Conservation (phyloP, 1,140 invertebrate species). For the Drosophila tropicalis region DNA sequence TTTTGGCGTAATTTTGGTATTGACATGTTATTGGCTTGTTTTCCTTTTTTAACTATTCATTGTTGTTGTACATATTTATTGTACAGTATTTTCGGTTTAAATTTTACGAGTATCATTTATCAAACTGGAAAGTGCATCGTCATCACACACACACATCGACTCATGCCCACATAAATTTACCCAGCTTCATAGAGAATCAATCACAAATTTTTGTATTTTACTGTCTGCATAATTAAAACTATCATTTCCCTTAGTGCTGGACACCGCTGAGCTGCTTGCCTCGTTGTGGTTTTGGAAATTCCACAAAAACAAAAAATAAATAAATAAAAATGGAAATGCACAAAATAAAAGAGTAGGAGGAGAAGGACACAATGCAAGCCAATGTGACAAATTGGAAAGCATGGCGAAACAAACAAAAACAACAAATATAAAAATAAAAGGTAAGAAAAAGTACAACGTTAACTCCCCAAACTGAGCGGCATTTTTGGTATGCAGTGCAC, state of each 20-base stretch:
- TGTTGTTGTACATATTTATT: neutral
- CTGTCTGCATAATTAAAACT: slow-evolving; percentile 60
- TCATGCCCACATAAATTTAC: neutral
- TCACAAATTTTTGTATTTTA: slow-evolving; percentile 45
- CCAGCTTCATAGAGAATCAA: slow-evolving; percentile 43
- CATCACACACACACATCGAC: neutral
- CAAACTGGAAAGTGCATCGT: slow-evolving; percentile 22
- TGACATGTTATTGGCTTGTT: neutral
- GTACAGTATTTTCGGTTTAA: neutral
- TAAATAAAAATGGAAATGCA: slow-evolving; percentile 37
- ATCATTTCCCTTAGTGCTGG: slow-evolving; percentile 39
- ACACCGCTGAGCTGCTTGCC: slow-evolving; percentile 1
- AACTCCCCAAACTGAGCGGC: slow-evolving; percentile 7
- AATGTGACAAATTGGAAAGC: slow-evolving; percentile 75
- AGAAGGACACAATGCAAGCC: slow-evolving; percentile 41
- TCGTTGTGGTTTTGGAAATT: slow-evolving; percentile 36
- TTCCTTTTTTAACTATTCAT: neutral
- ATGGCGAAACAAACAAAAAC: slow-evolving; percentile 36
- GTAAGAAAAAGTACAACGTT: slow-evolving; percentile 31
- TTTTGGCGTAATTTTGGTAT: neutral
- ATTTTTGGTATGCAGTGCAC: slow-evolving; percentile 26
- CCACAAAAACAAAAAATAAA: slow-evolving; percentile 19
- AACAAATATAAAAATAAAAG: slow-evolving; percentile 26
- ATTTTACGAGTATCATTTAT: slow-evolving; percentile 20
- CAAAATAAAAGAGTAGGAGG: slow-evolving; percentile 44